A percentile compares a stretch with the other conserved stretches of the same genome.
Evolutionary conservation across 2,888 invertebrate genomes (phyloP).

Genomic region (Fragum whitleyi): DNA sequence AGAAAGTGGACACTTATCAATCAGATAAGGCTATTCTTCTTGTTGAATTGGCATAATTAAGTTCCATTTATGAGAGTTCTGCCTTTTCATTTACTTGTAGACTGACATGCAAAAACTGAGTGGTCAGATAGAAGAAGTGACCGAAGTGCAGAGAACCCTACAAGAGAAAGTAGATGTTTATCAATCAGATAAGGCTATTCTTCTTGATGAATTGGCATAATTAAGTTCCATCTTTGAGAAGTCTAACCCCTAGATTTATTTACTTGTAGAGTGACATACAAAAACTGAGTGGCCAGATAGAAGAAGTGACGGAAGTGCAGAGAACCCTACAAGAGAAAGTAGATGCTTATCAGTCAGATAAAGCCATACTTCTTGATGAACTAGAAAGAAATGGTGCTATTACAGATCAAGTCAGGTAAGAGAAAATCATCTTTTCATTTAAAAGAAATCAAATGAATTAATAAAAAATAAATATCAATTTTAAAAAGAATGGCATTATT

Average conservation of each 20-base stretch:
- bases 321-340: conserved; percentile 68
- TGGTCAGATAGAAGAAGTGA: conserved; percentile 62
- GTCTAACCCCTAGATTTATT: too few species aligned
- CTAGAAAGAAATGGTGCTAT: conserved; percentile 68
- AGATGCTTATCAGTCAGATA: conserved; percentile 65
- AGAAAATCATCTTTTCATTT: background rate
- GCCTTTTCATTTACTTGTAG: conserved; percentile 45
- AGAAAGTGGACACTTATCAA: conserved; percentile 65
- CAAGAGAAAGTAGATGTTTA: conserved; percentile 66
- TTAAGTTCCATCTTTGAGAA: too few species aligned
- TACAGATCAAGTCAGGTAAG: conserved; percentile 66
- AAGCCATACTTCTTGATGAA: conserved; percentile 68
- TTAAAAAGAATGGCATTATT: too few species aligned
- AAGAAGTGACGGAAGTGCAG: conserved; percentile 66
- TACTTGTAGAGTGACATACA: conserved; percentile 63
- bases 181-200: conserved; percentile 66
- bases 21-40: conserved; percentile 67
- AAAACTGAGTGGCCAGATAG: conserved; percentile 62
- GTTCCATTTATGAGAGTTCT: too few species aligned
- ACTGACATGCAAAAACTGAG: conserved; percentile 65
- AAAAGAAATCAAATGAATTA: background rate
- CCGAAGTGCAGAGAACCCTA: conserved; percentile 67
- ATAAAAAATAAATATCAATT: too few species aligned
- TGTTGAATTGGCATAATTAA: conserved; percentile 70
- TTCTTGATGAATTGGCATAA: conserved; percentile 70